These are phyloP conservation scores for Crax fasciolata DNA, from an alignment of 2,797 vertebrate genomes.

Conservation along the genomic window DNA sequence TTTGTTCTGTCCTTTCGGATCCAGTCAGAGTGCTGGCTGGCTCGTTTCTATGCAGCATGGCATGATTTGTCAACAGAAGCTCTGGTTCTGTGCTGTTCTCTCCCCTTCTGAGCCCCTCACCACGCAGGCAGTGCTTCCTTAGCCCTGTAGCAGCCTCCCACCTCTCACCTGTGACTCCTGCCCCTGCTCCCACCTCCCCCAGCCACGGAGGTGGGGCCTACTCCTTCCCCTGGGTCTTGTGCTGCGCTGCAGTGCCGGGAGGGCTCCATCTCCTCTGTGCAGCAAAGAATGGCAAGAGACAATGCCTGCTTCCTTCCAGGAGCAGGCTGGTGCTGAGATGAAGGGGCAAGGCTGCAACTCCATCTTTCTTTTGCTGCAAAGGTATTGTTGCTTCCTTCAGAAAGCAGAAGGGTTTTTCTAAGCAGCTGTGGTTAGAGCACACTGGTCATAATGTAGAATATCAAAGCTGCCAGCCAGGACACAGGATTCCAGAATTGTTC, in stretches of 20 bases:
- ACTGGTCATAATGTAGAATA: neutral
- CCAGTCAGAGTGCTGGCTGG: neutral
- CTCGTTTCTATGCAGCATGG: neutral
- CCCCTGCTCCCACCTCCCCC: neutral
- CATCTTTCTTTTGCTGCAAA: neutral
- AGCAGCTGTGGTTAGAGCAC: neutral
- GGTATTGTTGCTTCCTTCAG: neutral
- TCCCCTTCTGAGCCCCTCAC: neutral
- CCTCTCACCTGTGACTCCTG: neutral
- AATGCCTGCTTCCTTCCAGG: neutral
- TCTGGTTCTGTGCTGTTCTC: neutral
- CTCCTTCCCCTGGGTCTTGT: neutral
- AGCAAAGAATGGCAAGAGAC: neutral
- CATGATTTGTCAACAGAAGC: neutral
- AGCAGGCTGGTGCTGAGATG: neutral
- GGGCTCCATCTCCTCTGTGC: neutral
- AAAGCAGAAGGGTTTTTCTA: neutral
- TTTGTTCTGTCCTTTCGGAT: neutral
- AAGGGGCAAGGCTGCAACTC: neutral
- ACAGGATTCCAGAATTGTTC: neutral
- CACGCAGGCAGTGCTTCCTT: neutral
- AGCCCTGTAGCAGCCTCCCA: neutral
- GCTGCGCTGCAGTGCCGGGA: neutral
- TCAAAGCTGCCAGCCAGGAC: neutral
- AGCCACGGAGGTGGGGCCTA: neutral